These are phyloP conservation scores for Chymomyza costata DNA, from an alignment of 1,140 invertebrate genomes.

Conservation along the genomic window DNA sequence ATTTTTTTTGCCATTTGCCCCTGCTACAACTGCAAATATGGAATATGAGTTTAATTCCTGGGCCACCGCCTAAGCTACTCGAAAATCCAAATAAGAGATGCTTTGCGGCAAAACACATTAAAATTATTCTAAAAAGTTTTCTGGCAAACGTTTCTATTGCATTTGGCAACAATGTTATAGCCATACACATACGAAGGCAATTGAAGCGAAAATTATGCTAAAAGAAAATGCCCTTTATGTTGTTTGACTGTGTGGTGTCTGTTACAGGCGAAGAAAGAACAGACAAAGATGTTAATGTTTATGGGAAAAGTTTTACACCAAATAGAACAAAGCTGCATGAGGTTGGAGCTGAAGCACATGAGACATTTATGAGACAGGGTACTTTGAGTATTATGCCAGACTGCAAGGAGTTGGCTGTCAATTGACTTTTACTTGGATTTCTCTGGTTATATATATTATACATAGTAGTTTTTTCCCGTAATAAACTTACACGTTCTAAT, in stretches of 20 bases:
- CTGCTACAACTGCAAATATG: neutral
- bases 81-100: too few relatives aligned
- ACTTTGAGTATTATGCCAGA: too few relatives aligned
- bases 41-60: too few relatives aligned
- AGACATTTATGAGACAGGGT: too few relatives aligned
- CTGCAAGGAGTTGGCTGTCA: too few relatives aligned
- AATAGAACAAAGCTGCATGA: slow-evolving; percentile 45
- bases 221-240: slow-evolving; percentile 66
- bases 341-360: too few relatives aligned
- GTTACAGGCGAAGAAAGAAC: slow-evolving; percentile 5
- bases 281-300: slow-evolving; percentile 55
- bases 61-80: too few relatives aligned
- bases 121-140: slow-evolving; percentile 47
- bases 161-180: slow-evolving; percentile 52
- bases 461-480: too few relatives aligned
- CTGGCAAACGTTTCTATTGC: slow-evolving; percentile 47
- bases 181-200: too few relatives aligned
- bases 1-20: slow-evolving; percentile 40
- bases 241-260: slow-evolving; percentile 13
- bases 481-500: too few relatives aligned
- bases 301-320: slow-evolving; percentile 57
- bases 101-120: slow-evolving; percentile 40
- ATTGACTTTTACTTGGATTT: too few relatives aligned
- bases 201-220: slow-evolving; percentile 62
- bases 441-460: too few relatives aligned